phyloP scores from a whole-genome alignment of 2,797 vertebrate species.

The Remorina albescens region DNA sequence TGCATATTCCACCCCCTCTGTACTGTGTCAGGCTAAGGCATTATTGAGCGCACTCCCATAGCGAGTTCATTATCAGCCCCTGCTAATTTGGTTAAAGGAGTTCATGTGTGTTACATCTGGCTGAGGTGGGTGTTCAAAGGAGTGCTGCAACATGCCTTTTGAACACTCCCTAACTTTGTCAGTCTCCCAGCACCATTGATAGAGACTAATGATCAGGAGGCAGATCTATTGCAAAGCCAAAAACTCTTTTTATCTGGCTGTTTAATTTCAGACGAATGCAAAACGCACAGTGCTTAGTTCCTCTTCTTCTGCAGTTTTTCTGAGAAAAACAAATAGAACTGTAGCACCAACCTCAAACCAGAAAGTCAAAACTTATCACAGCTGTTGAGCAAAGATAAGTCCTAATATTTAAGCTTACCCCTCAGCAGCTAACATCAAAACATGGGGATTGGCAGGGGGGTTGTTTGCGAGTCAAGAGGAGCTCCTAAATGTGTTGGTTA shows the following conservation, averaged over 20 bases:
- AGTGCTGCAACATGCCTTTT: constrained; percentile 62
- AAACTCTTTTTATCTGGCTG: constrained; percentile 63
- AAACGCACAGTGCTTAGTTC: constrained; percentile 32
- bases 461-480: constrained; percentile 71
- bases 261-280: constrained; percentile 63
- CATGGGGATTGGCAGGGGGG: constrained; percentile 62
- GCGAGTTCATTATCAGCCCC: constrained; percentile 78
- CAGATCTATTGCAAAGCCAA: constrained; percentile 58
- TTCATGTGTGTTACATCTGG: constrained; percentile 75
- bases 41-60: constrained; percentile 65
- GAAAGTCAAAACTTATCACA: constrained; percentile 77
- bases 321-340: constrained; percentile 68
- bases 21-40: constrained; percentile 56
- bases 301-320: constrained; percentile 28
- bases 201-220: constrained; percentile 78
- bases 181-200: constrained; percentile 78
- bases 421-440: constrained; percentile 80
- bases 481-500: constrained; percentile 68
- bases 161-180: constrained; percentile 76
- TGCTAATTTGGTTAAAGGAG: constrained; percentile 83
- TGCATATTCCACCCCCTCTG: constrained; percentile 39
- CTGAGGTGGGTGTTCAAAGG: constrained; percentile 79
- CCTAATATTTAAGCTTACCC: constrained; percentile 80
- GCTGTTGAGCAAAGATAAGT: constrained; percentile 81
- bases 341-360: constrained; percentile 68